These are phyloP conservation scores for Gasterosteus aculeatus DNA, from an alignment of 2,113 vertebrate species.

Conservation along the genomic window DNA sequence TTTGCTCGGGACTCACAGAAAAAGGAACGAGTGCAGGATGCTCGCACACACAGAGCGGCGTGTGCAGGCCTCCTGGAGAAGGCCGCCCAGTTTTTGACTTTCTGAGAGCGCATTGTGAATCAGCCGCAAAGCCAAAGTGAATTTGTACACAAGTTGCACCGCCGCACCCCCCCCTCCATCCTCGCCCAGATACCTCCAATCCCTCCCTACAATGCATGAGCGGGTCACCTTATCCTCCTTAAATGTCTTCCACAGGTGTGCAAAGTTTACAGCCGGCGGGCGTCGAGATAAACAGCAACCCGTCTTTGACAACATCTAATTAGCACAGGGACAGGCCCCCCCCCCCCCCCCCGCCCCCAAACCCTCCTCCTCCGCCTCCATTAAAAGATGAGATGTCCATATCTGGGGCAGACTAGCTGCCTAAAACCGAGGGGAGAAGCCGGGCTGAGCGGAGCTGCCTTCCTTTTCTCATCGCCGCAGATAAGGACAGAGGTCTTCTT, in stretches of 20 bases:
- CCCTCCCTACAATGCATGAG: slow-evolving; percentile 29
- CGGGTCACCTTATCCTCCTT: slow-evolving; percentile 27
- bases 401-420: slow-evolving; percentile 63
- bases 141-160: slow-evolving; percentile 2
- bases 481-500: slow-evolving; percentile 84
- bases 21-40: background rate
- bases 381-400: slow-evolving; percentile 65
- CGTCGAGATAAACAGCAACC: slow-evolving; percentile 48
- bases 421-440: slow-evolving; percentile 45
- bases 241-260: slow-evolving; percentile 48
- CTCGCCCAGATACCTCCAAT: slow-evolving; percentile 31
- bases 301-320: slow-evolving; percentile 62
- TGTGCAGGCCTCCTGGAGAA: background rate
- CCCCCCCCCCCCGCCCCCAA: slow-evolving; percentile 21
- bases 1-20: slow-evolving; percentile 10
- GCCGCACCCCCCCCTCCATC: slow-evolving; percentile 10
- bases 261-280: slow-evolving; percentile 38
- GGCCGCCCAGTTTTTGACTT: slow-evolving; percentile 27
- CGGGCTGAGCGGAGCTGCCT: slow-evolving; percentile 39
- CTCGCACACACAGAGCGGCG: background rate
- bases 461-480: slow-evolving; percentile 54
- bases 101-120: slow-evolving; percentile 1
- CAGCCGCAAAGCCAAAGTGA: slow-evolving; percentile 29
- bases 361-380: slow-evolving; percentile 8
- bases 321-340: slow-evolving; percentile 55